Base-by-base conservation (phyloP, 2,888 invertebrate genomes). In the Silvanus unidentatus region DNA sequence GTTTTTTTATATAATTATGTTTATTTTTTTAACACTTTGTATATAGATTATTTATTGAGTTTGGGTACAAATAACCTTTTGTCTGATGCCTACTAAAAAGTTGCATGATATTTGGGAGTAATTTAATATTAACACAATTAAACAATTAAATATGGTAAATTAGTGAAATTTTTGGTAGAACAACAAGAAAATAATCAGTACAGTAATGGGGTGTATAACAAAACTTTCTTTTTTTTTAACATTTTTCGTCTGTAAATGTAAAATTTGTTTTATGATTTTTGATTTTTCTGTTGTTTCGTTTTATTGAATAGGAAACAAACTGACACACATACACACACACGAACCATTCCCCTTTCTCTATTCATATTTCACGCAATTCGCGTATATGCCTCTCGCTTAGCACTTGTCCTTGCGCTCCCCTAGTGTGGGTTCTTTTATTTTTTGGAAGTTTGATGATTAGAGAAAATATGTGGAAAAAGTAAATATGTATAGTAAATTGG, bases 341-440 rank as follows among this genome's bases (percentile, higher is more conserved):
- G 35, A 22, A 27, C 50, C 48, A 57, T 52, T 58, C 54, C 57
- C 49, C 56, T 47, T 32, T 32, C 32, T 32, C 4, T 32, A 32
- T 8, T 48, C 55, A 50, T 50, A 8, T 44, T 36, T 57, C 55
- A 58, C 56, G 61, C 63, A 59, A 54, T 48, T 50, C 50, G 60
- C 59, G 58, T 64, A 63, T 63, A 55, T 57, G 55, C 50, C 12
- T 58, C 62, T 63, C 63, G 69, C 69, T 64, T 65, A 66, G 68
- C 69, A 69, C 69, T 58, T 41, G 60, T 64, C 66, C 66, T 66
- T 62, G 63, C 62, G 61, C 42, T 39, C 49, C 42, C 50, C 54
- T 53, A 32, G n/a, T 3, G n/a, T n/a, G n/a, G n/a, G n/a, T n/a
- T n/a, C n/a, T n/a, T n/a, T 32, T 32, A 5, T 32, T 32, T 32